These are phyloP conservation scores for Parauchenoglanis ngamensis DNA, from an alignment of 2,797 vertebrate genomes.

Conservation along the genomic window DNA sequence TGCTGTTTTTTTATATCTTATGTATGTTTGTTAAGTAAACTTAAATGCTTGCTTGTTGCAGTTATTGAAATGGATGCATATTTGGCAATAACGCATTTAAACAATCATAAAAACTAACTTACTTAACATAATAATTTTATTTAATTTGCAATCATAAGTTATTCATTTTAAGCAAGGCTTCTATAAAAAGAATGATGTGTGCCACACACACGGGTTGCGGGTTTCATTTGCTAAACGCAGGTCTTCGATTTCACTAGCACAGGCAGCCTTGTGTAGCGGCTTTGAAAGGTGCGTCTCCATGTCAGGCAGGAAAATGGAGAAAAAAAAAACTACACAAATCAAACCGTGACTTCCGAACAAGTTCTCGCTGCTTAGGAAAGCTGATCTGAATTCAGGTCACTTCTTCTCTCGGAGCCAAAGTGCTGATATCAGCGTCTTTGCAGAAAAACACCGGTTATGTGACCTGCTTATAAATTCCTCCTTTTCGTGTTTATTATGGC, in stretches of 20 bases:
- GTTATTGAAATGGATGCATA: too few species aligned
- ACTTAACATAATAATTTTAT: too few species aligned
- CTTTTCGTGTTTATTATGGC: conserved; percentile 11
- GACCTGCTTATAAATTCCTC: conserved; percentile 29
- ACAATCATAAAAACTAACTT: too few species aligned
- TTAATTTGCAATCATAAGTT: background rate
- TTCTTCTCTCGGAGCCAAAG: background rate
- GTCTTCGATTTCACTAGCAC: background rate
- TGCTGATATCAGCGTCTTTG: conserved; percentile 15
- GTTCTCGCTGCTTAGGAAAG: background rate
- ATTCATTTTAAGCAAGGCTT: background rate
- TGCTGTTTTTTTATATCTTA: background rate
- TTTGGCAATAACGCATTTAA: too few species aligned
- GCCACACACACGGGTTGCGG: background rate
- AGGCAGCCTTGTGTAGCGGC: background rate
- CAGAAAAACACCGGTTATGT: conserved; percentile 2
- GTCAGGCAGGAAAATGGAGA: background rate
- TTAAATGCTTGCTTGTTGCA: background rate
- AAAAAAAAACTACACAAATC: too few species aligned
- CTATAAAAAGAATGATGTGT: background rate
- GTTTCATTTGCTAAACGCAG: too few species aligned
- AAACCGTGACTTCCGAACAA: background rate
- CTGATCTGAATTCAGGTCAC: background rate
- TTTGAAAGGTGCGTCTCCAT: background rate
- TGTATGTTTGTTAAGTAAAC: background rate